phyloP scores from a whole-genome alignment of 2,113 vertebrate species.

The Ceuthmochares aereus region DNA sequence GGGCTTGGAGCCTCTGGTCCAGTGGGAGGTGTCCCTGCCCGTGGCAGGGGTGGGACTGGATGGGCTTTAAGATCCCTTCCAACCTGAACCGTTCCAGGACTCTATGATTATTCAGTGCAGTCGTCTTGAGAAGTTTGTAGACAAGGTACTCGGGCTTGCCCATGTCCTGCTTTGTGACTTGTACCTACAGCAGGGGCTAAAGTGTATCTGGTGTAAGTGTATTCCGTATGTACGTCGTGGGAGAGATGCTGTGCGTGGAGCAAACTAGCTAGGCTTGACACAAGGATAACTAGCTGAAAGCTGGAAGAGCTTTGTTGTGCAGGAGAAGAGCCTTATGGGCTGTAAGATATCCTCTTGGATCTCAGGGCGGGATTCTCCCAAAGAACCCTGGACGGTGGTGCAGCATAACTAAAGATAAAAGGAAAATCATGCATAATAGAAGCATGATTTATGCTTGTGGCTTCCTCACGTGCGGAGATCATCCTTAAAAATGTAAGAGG shows the following conservation, averaged over 20 bases:
- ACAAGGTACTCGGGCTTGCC: not conserved
- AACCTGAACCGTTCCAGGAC: no score
- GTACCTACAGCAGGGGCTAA: not conserved
- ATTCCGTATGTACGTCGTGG: accelerated
- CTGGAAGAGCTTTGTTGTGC: not conserved
- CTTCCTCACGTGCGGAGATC: not conserved
- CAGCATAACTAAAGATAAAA: not conserved
- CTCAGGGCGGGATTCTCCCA: not conserved
- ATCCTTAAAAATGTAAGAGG: not conserved
- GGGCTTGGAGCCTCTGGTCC: no score
- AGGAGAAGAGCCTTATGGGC: not conserved
- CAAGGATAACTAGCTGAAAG: not conserved
- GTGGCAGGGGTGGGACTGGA: no score
- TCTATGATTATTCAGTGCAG: not conserved
- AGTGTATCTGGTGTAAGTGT: not conserved
- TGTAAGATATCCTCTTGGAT: not conserved
- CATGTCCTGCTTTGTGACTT: not conserved
- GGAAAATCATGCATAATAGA: not conserved
- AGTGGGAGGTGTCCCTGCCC: no score
- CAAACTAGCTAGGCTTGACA: not conserved
- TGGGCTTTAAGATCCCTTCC: no score
- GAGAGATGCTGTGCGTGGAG: not conserved
- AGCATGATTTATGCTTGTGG: not conserved
- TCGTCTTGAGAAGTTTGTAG: not conserved
- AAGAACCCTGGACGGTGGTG: not conserved